Percentiles rank a stretch among this genome's conserved stretches.
These are phyloP conservation scores for Zele albiditarsus DNA, from an alignment of 2,888 invertebrate species.

Conservation along the genomic window DNA sequence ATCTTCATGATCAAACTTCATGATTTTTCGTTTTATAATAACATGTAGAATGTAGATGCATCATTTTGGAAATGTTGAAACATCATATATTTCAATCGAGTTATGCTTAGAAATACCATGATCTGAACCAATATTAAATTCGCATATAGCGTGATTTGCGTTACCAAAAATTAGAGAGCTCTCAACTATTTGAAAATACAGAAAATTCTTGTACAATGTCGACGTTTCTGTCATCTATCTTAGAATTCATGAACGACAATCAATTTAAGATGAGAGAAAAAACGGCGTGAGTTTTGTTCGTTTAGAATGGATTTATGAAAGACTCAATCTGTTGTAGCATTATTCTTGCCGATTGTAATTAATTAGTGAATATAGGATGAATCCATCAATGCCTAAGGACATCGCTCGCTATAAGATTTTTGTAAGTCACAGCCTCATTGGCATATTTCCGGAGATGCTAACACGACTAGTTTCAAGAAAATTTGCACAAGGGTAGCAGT, in stretches of 20 bases:
- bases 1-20: neutral
- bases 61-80: too few species aligned
- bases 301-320: conserved; percentile 14
- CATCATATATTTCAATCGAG: neutral
- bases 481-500: neutral
- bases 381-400: neutral
- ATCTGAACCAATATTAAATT: neutral
- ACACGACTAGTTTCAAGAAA: conserved; percentile 21
- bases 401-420: conserved; percentile 16
- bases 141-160: neutral
- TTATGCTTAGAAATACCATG: neutral
- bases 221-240: too few species aligned
- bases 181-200: neutral
- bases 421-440: conserved; percentile 85
- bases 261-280: neutral
- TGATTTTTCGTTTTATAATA: conserved; percentile 20
- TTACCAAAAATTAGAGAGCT: neutral
- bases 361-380: neutral
- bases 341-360: neutral
- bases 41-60: too few species aligned
- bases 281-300: neutral
- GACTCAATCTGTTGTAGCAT: neutral
- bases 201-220: too few species aligned
- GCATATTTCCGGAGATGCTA: conserved; percentile 77
- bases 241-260: conserved; percentile 3